Base-by-base conservation (phyloP, 1,140 invertebrate species). In the Solenopsis invicta region DNA sequence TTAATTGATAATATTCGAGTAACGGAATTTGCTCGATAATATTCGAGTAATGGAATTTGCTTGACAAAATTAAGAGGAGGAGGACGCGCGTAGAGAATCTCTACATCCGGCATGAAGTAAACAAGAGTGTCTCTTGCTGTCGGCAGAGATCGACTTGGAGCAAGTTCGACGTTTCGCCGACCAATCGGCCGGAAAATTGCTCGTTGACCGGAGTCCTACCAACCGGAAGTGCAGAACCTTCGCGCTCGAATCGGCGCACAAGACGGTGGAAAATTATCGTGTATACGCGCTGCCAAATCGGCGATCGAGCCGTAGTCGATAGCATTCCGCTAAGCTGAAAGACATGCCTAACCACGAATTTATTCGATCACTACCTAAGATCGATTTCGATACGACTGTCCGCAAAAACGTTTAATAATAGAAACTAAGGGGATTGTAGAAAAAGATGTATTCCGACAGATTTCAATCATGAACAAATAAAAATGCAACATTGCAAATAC, bases 171-270 rank as follows among this genome's bases (percentile, higher is more conserved):
- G 86, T 90, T 90, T 85, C 88, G 48, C 21, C 48, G 86, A 71
- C 77, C 89, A 90, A 90, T 90, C 89, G 89, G 72, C 87, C 87
- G 82, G 89, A 90, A 90, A 90, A 90, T 90, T 90, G 89, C 86
- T 90, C 89, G 89, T 88, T 88, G 86, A 90, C 86, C 86, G 87
- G 64, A 37, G 86, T 88, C 77, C 86, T 76, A 75, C 67, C 81
- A 69, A 88, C 76, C 89, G 89, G 89, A 90, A 90, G 89, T 74
- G 41, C 64, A 66, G 80, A 82, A 62, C 61, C 37, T 66, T 78
- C 74, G 86, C 71, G 75, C 75, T 87, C 86, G 86, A 85, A 75
- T 77, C 86, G 87, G 67, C 78, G 78, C 74, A 66, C 85, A 66
- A 86, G 85, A 72, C 56, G 75, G 62, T 75, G 86, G 67, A 50